Conservation (phyloP, 2,113 vertebrate genomes). For the Saimiri boliviensis region DNA sequence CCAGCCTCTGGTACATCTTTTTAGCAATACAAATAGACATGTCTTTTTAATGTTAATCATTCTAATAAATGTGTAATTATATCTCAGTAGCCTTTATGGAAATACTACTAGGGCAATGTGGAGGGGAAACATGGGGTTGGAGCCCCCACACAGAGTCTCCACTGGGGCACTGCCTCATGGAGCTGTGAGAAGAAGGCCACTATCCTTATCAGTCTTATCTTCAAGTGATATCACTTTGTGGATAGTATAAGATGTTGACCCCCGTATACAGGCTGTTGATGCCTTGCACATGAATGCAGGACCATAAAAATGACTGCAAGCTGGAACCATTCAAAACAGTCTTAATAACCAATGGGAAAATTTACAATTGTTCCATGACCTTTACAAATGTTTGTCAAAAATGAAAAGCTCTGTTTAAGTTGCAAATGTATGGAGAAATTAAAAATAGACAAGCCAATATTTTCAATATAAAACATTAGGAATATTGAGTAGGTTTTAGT, state of each 20-base stretch:
- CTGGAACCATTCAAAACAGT: not conserved
- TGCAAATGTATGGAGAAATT: not conserved
- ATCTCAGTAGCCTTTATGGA: too few species aligned
- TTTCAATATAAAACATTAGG: not conserved
- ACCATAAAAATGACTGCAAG: not conserved
- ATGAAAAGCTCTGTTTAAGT: not conserved
- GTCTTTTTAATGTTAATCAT: not conserved
- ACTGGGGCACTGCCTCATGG: too few species aligned
- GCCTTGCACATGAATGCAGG: not conserved
- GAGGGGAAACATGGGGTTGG: too few species aligned
- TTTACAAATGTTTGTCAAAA: not conserved
- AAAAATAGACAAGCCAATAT: not conserved
- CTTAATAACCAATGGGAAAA: not conserved
- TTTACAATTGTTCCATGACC: not conserved
- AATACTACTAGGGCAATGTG: too few species aligned
- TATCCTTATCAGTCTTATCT: not conserved
- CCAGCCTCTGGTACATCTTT: not conserved
- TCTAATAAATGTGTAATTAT: not conserved
- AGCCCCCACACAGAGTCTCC: too few species aligned
- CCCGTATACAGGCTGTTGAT: not conserved
- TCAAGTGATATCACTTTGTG: not conserved
- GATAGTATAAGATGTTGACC: not conserved
- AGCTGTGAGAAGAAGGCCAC: too few species aligned
- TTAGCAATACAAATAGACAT: not conserved
- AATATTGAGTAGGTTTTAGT: not conserved